Conservation (phyloP, 2,113 vertebrate species). For the Rhombomys opimus region DNA sequence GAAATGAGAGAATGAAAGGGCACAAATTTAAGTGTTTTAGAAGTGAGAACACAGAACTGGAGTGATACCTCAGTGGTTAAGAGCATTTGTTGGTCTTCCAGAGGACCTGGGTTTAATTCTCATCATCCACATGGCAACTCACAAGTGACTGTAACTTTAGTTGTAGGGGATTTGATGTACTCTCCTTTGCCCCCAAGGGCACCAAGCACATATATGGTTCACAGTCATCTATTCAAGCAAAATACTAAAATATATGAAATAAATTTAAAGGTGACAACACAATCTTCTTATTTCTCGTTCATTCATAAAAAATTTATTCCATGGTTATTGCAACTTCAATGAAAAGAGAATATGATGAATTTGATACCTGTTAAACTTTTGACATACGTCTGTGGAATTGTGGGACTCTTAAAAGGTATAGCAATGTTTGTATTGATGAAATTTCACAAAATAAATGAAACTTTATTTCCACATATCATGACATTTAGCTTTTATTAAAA, state of each 20-base stretch:
- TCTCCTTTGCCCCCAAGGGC: not conserved
- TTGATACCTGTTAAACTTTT: not conserved
- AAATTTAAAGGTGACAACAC: not conserved
- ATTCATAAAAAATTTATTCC: not conserved
- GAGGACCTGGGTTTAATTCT: not conserved
- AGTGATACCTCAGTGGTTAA: not conserved
- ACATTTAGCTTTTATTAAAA: not conserved
- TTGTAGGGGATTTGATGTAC: not conserved
- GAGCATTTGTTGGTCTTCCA: not conserved
- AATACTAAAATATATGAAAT: not conserved
- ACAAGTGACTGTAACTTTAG: not conserved
- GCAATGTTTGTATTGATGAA: not conserved
- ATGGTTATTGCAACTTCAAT: not conserved
- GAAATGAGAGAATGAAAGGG: not conserved
- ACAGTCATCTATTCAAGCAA: not conserved
- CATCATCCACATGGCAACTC: not conserved
- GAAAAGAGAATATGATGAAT: not conserved
- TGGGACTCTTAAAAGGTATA: not conserved
- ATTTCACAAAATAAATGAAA: not conserved
- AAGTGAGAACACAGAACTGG: not conserved
- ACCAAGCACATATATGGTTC: not conserved
- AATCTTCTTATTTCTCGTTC: not conserved
- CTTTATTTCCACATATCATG: not conserved
- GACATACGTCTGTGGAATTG: not conserved
- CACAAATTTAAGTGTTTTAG: not conserved